Evolutionary conservation across 2,113 vertebrate species (phyloP), one percentile per base, ranked within the genome.

Genomic region (Toxotes chatareus): DNA sequence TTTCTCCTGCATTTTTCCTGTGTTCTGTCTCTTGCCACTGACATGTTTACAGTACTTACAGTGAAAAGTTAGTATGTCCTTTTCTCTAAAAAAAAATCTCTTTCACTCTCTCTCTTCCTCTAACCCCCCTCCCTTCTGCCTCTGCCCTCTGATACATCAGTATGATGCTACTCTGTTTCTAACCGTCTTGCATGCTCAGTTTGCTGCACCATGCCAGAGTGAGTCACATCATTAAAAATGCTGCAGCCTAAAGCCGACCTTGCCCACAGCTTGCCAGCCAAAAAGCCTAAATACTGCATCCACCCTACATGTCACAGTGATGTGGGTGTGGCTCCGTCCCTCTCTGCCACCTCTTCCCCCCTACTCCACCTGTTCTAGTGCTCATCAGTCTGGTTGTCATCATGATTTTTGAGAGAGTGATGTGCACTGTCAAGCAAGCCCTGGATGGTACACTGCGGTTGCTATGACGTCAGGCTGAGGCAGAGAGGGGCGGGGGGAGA

Each of bases 151-250:
- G 66, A 85, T 67, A 85, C 74, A 69, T 71, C 56, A 85, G 55
- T n/a, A 38, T 87, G 86, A 73, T 49, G 55, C 32, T n/a, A 34
- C 16, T 64, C 42, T 53, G 38, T 72, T 73, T 86, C 42, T 66
- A 69, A 80, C 62, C 75, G 77, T 77, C 80, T 65, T 60, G 42
- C 57, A 77, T 67, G 76, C 82, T 82, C 69, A 76, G 72, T 83
- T 81, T 72, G 61, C 82, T 67, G 87, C 90, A 88, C 73, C 76
- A 73, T 78, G 84, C 72, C 89, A 85, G 47, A 79, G 63, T 92
- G 93, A 93, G 84, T 93, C 90, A 93, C 81, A 79, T 85, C 74
- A 77, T 89, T 90, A 86, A 82, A 89, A 87, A 89, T 72, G 82
- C 87, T 86, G 83, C 82, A 84, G 89, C 86, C 65, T 56, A 56